Evolutionary conservation across 2,888 invertebrate species (phyloP).

Genomic region (Heliothis peltigera): DNA sequence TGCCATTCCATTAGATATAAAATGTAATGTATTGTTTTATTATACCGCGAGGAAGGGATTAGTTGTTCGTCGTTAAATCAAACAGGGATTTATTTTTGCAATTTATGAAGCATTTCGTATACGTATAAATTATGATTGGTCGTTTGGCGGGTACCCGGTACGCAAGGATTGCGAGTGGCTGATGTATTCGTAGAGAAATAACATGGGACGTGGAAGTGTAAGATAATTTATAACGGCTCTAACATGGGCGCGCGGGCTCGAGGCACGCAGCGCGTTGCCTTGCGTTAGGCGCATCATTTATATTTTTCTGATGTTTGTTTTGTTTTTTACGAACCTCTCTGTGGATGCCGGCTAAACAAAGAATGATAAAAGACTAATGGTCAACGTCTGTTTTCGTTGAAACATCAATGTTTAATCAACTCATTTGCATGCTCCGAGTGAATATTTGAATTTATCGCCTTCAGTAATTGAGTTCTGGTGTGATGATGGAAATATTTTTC

Average conservation of each 20-base stretch:
- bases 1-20: slow-evolving; percentile 71
- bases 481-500: slow-evolving; percentile 75
- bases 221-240: slow-evolving; percentile 86
- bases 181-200: slow-evolving; percentile 86
- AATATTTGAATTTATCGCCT: slow-evolving; percentile 81
- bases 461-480: slow-evolving; percentile 78
- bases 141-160: slow-evolving; percentile 79
- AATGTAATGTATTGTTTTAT: slow-evolving; percentile 72
- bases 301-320: slow-evolving; percentile 88
- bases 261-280: slow-evolving; percentile 82
- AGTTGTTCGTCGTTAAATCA: slow-evolving; percentile 76
- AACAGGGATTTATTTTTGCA: slow-evolving; percentile 76
- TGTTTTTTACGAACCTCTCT: slow-evolving; percentile 82
- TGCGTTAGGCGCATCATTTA: slow-evolving; percentile 88
- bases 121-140: slow-evolving; percentile 83
- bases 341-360: slow-evolving; percentile 85
- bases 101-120: slow-evolving; percentile 78
- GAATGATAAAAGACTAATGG: slow-evolving; percentile 87
- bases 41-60: slow-evolving; percentile 70
- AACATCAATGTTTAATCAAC: slow-evolving; percentile 85
- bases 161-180: slow-evolving; percentile 79
- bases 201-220: slow-evolving; percentile 83
- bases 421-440: slow-evolving; percentile 82
- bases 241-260: slow-evolving; percentile 79
- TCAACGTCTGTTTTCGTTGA: slow-evolving; percentile 83